phyloP scores from a whole-genome alignment of 1,140 invertebrate species.

The Bombus picipes region DNA sequence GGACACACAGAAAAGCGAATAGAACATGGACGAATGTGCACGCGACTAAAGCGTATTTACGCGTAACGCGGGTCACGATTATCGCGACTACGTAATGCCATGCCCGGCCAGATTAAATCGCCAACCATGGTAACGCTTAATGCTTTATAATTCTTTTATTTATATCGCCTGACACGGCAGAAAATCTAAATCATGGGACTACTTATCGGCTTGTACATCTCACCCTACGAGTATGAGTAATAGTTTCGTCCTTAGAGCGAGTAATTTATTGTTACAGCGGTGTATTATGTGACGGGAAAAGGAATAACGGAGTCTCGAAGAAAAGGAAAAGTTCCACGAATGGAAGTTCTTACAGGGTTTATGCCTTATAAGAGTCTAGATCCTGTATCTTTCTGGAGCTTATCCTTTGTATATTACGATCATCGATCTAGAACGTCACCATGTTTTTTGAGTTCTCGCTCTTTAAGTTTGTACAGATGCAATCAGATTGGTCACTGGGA shows the following conservation, averaged over 20 bases:
- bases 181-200: neutral
- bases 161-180: neutral
- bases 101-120: slow-evolving; percentile 12
- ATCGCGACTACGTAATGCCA: neutral
- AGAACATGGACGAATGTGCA: neutral
- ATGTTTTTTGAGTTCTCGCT: neutral
- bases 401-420: neutral
- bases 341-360: neutral
- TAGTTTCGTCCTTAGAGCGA: neutral
- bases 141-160: slow-evolving; percentile 33
- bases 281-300: neutral
- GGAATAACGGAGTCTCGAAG: neutral
- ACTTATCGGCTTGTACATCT: slow-evolving; percentile 24
- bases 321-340: neutral
- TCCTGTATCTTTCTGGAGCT: neutral
- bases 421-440: neutral
- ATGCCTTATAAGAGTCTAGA: neutral
- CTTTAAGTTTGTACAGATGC: neutral
- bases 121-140: neutral
- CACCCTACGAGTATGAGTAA: neutral
- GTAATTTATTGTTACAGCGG: slow-evolving; percentile 1
- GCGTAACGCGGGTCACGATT: slow-evolving; percentile 11
- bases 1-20: neutral
- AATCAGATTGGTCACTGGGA: neutral
- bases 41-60: neutral